Conservation (phyloP, 2,113 vertebrate species). For the Peromyscus polionotus region DNA sequence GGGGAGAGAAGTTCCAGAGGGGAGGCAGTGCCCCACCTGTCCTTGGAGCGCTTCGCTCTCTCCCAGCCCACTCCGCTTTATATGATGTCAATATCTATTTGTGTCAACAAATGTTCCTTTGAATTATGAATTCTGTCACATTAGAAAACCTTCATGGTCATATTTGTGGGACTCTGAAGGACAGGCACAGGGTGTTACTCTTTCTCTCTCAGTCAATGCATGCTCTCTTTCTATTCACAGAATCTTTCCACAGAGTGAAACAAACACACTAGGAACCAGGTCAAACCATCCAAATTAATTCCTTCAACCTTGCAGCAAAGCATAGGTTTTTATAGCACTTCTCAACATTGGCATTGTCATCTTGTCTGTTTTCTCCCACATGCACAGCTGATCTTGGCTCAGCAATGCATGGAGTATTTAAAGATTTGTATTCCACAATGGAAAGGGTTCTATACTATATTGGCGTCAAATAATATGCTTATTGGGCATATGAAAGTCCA, state of each 20-base stretch:
- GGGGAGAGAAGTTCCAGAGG: not conserved
- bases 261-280: not conserved
- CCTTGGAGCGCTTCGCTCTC: conserved; percentile 62
- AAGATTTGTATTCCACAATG: not conserved
- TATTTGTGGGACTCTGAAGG: not conserved
- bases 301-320: not conserved
- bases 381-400: not conserved
- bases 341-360: accelerated
- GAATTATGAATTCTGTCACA: conserved; percentile 41
- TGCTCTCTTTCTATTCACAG: not conserved
- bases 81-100: not conserved
- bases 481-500: not conserved
- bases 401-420: not conserved
- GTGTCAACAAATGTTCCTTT: conserved; percentile 52
- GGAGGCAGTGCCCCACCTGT: not conserved
- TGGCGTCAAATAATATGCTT: accelerated
- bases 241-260: not conserved
- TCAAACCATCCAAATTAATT: not conserved
- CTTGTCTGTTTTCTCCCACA: not conserved
- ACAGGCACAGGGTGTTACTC: not conserved
- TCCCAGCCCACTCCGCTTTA: no score
- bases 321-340: not conserved
- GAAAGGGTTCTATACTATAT: not conserved
- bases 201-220: not conserved
- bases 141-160: conserved; percentile 8